Conservation (phyloP, 2,797 vertebrate genomes). For the Fistularia tabacaria region DNA sequence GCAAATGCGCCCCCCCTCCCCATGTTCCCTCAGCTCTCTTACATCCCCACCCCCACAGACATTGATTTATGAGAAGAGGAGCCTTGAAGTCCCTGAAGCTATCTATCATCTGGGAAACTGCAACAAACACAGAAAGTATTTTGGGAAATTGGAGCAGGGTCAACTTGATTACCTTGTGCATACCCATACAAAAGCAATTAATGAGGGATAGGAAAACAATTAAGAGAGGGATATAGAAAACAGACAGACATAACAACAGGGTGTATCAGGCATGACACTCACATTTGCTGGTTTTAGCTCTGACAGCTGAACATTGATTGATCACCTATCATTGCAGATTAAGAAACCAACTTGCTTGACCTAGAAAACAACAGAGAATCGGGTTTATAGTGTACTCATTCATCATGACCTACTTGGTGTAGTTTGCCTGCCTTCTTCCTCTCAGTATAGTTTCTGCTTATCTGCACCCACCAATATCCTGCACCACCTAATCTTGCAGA, state of each 20-base stretch:
- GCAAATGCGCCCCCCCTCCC: conserved; percentile 9
- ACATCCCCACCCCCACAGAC: conserved; percentile 61
- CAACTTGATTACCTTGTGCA: conserved; percentile 73
- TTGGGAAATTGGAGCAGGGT: conserved; percentile 80
- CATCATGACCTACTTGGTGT: conserved; percentile 77
- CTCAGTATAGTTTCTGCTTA: conserved; percentile 57
- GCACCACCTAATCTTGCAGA: conserved; percentile 54
- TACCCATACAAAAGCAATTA: conserved; percentile 68
- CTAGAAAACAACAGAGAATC: conserved; percentile 69
- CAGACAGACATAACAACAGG: conserved; percentile 25
- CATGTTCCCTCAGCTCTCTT: conserved; percentile 61
- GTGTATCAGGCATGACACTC: conserved; percentile 28
- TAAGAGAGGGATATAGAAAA: conserved; percentile 64
- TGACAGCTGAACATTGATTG: conserved; percentile 56
- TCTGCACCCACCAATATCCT: conserved; percentile 54
- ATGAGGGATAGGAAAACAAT: conserved; percentile 65
- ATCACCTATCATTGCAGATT: conserved; percentile 54
- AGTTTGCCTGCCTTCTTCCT: conserved; percentile 66
- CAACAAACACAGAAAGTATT: conserved; percentile 82
- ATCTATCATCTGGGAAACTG: conserved; percentile 81
- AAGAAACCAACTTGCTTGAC: conserved; percentile 61
- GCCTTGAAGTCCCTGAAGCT: conserved; percentile 75
- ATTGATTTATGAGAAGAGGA: conserved; percentile 82
- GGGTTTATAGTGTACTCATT: conserved; percentile 50
- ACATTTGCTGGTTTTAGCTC: conserved; percentile 37